Evolutionary conservation across 1,140 invertebrate species (phyloP).

Genomic region (Mya arenaria): DNA sequence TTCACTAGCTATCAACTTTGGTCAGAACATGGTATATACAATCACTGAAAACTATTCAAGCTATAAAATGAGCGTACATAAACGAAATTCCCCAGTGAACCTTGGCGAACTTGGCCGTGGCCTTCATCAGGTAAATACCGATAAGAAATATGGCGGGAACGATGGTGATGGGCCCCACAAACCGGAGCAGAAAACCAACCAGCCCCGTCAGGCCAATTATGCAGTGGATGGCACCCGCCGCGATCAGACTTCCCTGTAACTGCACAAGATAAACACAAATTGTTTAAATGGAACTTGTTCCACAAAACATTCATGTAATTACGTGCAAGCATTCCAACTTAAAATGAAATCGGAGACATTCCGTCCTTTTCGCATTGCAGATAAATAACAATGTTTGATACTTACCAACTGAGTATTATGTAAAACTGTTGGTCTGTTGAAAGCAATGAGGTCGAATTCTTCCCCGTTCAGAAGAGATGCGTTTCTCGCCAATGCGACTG

Average conservation of each 20-base stretch:
- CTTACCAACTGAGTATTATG: constrained; percentile 41
- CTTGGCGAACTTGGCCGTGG: constrained; percentile 75
- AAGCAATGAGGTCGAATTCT: background rate
- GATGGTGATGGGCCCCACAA: constrained; percentile 82
- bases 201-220: constrained; percentile 65
- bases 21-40: no score
- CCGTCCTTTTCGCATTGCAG: no score
- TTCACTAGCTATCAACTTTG: background rate
- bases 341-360: no score
- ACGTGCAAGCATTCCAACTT: no score
- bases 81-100: constrained; percentile 79
- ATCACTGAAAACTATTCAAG: no score
- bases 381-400: no score
- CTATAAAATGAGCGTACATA: constrained; percentile 20
- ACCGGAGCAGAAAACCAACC: constrained; percentile 78
- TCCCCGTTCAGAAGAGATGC: constrained; percentile 7
- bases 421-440: constrained; percentile 1
- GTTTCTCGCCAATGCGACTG: constrained; percentile 15
- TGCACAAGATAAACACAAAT: constrained; percentile 32
- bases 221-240: constrained; percentile 60
- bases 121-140: constrained; percentile 80
- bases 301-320: no score
- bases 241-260: constrained; percentile 63
- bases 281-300: no score
- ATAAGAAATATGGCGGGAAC: constrained; percentile 81